Conservation (phyloP, 2,888 invertebrate genomes). For the Dione vanillae region DNA sequence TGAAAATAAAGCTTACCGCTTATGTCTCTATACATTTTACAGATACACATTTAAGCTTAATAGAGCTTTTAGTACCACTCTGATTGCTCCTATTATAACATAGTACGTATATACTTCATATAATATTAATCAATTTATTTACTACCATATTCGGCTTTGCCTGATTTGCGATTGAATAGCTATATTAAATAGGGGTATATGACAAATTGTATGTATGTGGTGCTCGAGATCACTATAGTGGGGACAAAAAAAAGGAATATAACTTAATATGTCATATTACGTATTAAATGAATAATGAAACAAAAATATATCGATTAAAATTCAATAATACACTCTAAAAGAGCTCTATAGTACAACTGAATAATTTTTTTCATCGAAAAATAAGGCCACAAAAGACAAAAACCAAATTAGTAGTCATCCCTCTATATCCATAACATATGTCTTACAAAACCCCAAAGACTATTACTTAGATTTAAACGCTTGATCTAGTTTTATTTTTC, state of each 20-base stretch:
- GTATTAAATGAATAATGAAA: no score
- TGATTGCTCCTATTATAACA: background rate
- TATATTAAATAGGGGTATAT: no score
- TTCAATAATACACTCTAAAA: no score
- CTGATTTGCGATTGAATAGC: no score
- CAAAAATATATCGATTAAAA: no score
- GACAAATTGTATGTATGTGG: no score
- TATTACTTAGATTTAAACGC: slow-evolving; percentile 42
- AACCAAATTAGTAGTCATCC: background rate
- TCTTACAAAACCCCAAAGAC: slow-evolving; percentile 33
- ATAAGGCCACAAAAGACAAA: background rate
- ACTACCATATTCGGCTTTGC: no score
- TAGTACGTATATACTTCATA: background rate
- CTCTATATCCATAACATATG: slow-evolving; percentile 28
- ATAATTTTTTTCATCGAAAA: background rate
- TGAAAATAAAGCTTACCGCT: background rate
- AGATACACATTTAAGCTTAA: slow-evolving; percentile 1
- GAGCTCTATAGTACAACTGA: no score
- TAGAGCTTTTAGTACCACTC: slow-evolving; percentile 9
- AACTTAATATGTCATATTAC: no score
- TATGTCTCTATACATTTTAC: background rate
- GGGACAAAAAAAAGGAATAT: no score
- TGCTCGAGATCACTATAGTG: no score
- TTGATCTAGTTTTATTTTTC: slow-evolving; percentile 44
- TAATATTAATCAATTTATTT: no score